Evolutionary conservation across 1,140 invertebrate genomes (phyloP).

Genomic region (Anoplophora glabripennis): DNA sequence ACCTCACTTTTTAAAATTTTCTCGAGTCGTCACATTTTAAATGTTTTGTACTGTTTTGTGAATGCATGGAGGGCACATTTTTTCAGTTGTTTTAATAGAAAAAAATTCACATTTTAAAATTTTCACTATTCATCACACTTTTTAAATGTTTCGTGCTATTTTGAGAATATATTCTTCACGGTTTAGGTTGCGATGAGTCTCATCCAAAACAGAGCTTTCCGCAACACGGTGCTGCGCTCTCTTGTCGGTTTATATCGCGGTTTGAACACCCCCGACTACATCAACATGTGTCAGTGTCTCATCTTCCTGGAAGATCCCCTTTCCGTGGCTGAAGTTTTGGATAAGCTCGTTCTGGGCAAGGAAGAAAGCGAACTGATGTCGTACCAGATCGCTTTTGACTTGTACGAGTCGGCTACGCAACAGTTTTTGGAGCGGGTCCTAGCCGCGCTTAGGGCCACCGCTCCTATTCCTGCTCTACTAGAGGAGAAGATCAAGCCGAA

Average conservation of each 20-base stretch:
- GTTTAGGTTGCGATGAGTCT: slow-evolving; percentile 89
- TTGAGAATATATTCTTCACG: slow-evolving; percentile 9
- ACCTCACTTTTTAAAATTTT: slow-evolving; percentile 5
- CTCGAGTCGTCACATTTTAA: no score
- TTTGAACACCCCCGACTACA: slow-evolving; percentile 86
- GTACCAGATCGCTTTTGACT: slow-evolving; percentile 98
- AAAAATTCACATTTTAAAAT: no score
- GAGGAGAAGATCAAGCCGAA: slow-evolving; percentile 70
- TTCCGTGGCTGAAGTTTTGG: slow-evolving; percentile 86
- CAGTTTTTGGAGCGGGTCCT: slow-evolving; percentile 90
- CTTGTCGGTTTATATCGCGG: slow-evolving; percentile 88
- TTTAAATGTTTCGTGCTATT: neutral
- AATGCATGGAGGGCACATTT: no score
- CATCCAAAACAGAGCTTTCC: slow-evolving; percentile 89
- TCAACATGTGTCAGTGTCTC: slow-evolving; percentile 94
- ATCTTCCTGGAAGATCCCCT: slow-evolving; percentile 94
- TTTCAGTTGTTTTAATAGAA: neutral
- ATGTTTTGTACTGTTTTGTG: no score
- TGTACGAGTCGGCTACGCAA: slow-evolving; percentile 98
- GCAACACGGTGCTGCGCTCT: slow-evolving; percentile 83
- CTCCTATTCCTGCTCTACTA: slow-evolving; percentile 76
- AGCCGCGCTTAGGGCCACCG: slow-evolving; percentile 77
- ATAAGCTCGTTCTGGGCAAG: slow-evolving; percentile 78
- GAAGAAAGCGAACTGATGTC: slow-evolving; percentile 84
- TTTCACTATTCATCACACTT: neutral